These are phyloP conservation scores for Centropus unirufus DNA, from an alignment of 2,113 vertebrate genomes.

Conservation along the genomic window DNA sequence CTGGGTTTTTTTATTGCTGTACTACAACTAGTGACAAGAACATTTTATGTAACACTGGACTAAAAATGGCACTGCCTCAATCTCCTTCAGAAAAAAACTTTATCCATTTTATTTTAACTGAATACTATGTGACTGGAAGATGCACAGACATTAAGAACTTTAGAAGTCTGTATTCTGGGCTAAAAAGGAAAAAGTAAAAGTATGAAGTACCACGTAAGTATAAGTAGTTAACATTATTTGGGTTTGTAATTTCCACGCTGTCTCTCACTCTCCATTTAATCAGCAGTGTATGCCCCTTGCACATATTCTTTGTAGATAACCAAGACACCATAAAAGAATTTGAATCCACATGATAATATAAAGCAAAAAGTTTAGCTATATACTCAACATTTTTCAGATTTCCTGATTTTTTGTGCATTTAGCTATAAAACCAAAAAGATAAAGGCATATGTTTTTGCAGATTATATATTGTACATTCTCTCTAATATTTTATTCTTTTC, in stretches of 20 bases:
- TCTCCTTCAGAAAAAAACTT: background rate
- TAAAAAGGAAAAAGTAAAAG: background rate
- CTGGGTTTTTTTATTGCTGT: background rate
- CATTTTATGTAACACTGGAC: background rate
- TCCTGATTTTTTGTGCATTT: background rate
- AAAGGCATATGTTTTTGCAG: background rate
- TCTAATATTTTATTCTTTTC: background rate
- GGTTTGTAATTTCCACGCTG: background rate
- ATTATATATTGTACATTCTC: accelerated
- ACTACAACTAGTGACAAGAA: background rate
- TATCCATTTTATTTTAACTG: background rate
- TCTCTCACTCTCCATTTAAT: background rate
- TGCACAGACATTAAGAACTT: background rate
- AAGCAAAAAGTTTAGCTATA: background rate
- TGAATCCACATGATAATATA: background rate
- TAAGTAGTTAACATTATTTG: background rate
- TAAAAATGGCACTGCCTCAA: background rate
- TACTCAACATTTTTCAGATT: background rate
- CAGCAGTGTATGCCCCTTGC: background rate
- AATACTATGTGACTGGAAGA: background rate
- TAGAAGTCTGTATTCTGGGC: background rate
- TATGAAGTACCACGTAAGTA: background rate
- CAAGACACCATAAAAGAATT: background rate
- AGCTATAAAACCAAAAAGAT: background rate
- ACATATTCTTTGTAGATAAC: background rate